Evolutionary conservation across 2,888 invertebrate genomes (phyloP), one percentile per base, ranked within the genome.

Genomic region (Cyclophora albipunctata): DNA sequence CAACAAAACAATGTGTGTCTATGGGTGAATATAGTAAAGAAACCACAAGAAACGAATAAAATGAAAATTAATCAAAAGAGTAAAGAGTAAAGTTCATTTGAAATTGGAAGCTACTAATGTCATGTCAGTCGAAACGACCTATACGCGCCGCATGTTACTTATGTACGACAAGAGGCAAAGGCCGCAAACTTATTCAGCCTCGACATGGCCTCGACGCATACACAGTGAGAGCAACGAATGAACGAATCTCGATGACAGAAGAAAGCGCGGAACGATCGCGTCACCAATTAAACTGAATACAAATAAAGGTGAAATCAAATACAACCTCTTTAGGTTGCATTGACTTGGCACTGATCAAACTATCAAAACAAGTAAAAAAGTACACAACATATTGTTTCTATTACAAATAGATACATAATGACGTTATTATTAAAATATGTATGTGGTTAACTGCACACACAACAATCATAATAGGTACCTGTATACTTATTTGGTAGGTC

Each of bases 251-350:
- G 79, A 79, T 79, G 76, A 66, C 57, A 67, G 74, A 85, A 79
- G 86, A 86, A 86, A 86, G 86, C 83, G 80, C 73, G 74, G 69
- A 71, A 75, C 73, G 69, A 75, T 73, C 69, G 63, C 73, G 69
- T 71, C 69, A 67, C 69, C 76, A 77, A 78, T 82, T 78, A 73
- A 67, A 73, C 70, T 67, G 67, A 73, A 73, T 75, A 73, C 71
- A 67, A 69, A 69, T 70, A 65, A 64, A 75, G 69, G 75, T 71
- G 78, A 75, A 75, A 75, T 69, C 71, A 59, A 56, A 48, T 54
- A 55, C 59, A 63, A 63, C 61, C 62, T 67, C 56, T 51, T 63
- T 69, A 52, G 52, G 49, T 51, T 45, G 46, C 48, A 46, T 42
- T n/a, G 42, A 35, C 46, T 5, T 20, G 37, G 37, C 37, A 37